Percentiles rank a stretch among this genome's conserved stretches.
These are phyloP conservation scores for Fistularia tabacaria DNA, from an alignment of 2,797 vertebrate species.

Conservation along the genomic window DNA sequence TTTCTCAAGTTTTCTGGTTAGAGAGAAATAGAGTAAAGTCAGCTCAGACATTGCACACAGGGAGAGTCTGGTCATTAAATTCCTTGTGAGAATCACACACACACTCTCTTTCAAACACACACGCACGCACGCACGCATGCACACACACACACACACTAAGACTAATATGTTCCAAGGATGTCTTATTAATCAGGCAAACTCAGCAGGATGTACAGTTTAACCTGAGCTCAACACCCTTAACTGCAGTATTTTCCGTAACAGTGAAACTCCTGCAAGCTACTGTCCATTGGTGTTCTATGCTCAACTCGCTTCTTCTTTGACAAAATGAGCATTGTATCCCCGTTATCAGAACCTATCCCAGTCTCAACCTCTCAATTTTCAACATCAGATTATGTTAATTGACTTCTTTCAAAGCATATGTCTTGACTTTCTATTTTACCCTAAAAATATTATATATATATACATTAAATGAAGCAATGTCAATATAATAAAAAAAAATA, in stretches of 20 bases:
- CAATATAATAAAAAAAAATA: too few species aligned
- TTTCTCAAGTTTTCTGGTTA: too few species aligned
- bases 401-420: too few species aligned
- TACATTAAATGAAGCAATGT: too few species aligned
- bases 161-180: conserved; percentile 54
- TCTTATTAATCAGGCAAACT: conserved; percentile 61
- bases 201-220: conserved; percentile 44
- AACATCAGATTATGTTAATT: conserved; percentile 3
- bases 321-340: neutral
- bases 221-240: conserved; percentile 30
- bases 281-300: conserved; percentile 13
- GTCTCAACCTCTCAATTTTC: conserved; percentile 3
- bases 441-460: too few species aligned
- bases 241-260: conserved; percentile 44
- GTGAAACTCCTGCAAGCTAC: conserved; percentile 22
- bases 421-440: neutral
- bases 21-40: too few species aligned
- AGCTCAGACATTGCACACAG: too few species aligned
- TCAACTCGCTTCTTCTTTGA: conserved; percentile 3
- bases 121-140: conserved; percentile 19
- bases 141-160: conserved; percentile 18
- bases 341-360: neutral
- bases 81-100: neutral
- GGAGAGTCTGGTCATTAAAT: neutral
- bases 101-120: conserved; percentile 16